A percentile compares a stretch with the other conserved stretches of the same genome.
phyloP scores from a whole-genome alignment of 2,113 vertebrate species.

The Potamarius usumacintae region DNA sequence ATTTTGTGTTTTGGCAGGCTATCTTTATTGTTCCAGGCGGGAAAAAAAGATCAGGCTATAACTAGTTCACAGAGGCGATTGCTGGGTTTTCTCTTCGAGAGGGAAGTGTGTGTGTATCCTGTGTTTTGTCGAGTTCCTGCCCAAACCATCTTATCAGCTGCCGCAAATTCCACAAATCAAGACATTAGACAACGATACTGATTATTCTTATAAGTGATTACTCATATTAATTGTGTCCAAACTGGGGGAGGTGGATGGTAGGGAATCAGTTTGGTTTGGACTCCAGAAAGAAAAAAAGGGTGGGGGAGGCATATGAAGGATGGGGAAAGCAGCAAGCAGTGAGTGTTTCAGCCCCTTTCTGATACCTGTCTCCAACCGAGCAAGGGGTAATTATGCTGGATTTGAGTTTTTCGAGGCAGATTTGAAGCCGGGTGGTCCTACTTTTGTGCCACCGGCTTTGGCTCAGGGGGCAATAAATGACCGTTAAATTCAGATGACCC shows the following conservation, averaged over 20 bases:
- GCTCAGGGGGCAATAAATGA: constrained; percentile 72
- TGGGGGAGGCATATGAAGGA: background rate
- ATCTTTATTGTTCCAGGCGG: constrained; percentile 61
- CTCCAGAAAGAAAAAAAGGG: background rate
- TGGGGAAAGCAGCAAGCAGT: background rate
- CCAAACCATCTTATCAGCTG: constrained; percentile 61
- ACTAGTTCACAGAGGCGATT: constrained; percentile 54
- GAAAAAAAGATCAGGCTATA: constrained; percentile 48
- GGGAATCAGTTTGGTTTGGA: background rate
- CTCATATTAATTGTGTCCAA: constrained; percentile 48
- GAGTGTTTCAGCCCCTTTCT: constrained; percentile 32
- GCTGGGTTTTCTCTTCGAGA: constrained; percentile 51
- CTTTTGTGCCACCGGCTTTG: constrained; percentile 58
- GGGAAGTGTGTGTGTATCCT: constrained; percentile 57
- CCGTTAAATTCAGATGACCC: constrained; percentile 74
- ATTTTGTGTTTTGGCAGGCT: constrained; percentile 53
- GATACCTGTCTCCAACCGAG: constrained; percentile 50
- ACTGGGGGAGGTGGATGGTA: constrained; percentile 1
- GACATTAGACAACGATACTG: constrained; percentile 53
- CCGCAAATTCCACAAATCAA: constrained; percentile 58
- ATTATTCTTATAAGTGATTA: constrained; percentile 53
- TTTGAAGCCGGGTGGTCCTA: constrained; percentile 71
- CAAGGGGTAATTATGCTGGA: constrained; percentile 60
- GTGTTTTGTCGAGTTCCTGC: constrained; percentile 49
- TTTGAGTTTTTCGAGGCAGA: constrained; percentile 57